phyloP scores from a whole-genome alignment of 92 coral and sea anemone genomes.

The Bergia puertoricense region DNA sequence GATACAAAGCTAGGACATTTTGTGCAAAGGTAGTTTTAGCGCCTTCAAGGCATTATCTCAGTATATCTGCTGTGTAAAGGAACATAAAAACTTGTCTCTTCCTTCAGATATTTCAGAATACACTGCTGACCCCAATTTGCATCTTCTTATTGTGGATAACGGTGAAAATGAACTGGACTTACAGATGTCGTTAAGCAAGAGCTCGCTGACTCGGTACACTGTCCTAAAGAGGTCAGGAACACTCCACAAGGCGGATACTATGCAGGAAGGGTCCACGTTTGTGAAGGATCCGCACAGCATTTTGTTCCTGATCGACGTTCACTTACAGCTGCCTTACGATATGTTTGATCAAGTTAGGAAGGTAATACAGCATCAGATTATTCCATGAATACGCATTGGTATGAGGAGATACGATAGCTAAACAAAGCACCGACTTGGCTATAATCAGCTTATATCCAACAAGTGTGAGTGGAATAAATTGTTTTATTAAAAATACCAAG shows the following conservation, averaged over 20 bases:
- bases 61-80: neutral
- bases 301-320: neutral
- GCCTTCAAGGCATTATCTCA: neutral
- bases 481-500: too few species aligned
- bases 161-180: neutral
- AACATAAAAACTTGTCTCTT: neutral
- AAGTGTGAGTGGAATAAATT: too few species aligned
- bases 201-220: neutral
- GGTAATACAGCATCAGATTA: neutral
- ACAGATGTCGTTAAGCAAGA: neutral
- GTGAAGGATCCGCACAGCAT: constrained; percentile 9
- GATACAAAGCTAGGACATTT: too few species aligned
- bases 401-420: too few species aligned
- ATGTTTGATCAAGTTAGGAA: constrained; percentile 15
- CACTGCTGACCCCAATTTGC: constrained; percentile 4
- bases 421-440: too few species aligned
- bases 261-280: neutral
- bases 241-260: neutral
- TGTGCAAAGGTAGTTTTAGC: too few species aligned
- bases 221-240: neutral
- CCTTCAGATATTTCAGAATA: constrained; percentile 1
- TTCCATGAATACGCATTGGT: neutral
- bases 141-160: neutral
- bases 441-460: too few species aligned
- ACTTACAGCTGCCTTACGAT: constrained; percentile 12